Percentiles rank a stretch among this genome's conserved stretches.
Evolutionary conservation across 2,797 vertebrate genomes (phyloP).

Genomic region (Orestias chungarensis): DNA sequence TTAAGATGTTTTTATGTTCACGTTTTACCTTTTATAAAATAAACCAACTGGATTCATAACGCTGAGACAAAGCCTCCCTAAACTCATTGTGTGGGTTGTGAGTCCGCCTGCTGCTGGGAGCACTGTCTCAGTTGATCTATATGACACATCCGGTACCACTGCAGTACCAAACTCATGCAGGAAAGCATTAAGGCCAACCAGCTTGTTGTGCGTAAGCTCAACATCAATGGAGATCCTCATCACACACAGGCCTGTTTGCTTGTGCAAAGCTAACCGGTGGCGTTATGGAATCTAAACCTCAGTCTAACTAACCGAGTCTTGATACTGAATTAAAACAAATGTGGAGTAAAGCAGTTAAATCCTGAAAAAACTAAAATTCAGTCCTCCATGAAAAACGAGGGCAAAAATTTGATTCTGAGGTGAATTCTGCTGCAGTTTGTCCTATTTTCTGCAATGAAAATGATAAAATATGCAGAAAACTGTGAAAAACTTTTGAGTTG

Average conservation of each 20-base stretch:
- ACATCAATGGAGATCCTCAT: constrained; percentile 51
- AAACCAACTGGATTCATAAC: too few relatives aligned
- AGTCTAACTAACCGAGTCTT: neutral
- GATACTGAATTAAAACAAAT: neutral
- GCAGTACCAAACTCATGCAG: constrained; percentile 5
- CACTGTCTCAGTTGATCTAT: constrained; percentile 25
- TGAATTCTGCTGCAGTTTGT: too few relatives aligned
- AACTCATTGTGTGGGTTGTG: constrained; percentile 36
- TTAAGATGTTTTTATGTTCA: neutral
- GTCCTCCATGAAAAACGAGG: too few relatives aligned
- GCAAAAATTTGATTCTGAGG: too few relatives aligned
- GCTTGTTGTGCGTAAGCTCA: constrained; percentile 48
- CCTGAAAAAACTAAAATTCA: too few relatives aligned
- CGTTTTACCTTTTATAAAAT: too few relatives aligned
- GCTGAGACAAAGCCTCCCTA: constrained; percentile 64
- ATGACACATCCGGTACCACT: constrained; percentile 46
- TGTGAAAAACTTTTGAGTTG: too few relatives aligned
- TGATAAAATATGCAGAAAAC: too few relatives aligned
- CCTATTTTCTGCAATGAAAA: too few relatives aligned
- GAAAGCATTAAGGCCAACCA: constrained; percentile 63
- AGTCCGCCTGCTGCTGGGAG: constrained; percentile 22
- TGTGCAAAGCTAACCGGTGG: neutral
- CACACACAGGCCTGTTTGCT: neutral
- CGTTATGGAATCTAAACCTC: neutral
- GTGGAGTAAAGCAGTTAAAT: neutral